Evolutionary conservation across 2,113 vertebrate genomes (phyloP), one percentile per base, ranked within the genome.

Genomic region (rabbit (Oryctolagus cuniculus)): DNA sequence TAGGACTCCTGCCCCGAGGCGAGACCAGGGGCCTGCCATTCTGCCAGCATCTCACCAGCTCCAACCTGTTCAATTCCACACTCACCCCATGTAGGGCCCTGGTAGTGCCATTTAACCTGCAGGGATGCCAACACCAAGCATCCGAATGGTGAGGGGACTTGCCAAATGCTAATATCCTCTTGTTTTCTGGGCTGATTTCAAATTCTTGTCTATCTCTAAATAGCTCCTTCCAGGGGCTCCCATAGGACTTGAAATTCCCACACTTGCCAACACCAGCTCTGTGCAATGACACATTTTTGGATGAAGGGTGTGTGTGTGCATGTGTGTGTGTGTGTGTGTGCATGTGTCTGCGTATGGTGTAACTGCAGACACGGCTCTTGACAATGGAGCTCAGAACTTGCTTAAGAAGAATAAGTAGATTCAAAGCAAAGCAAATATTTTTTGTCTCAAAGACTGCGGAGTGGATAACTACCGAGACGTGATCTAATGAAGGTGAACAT

Each of bases 151-250:
- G 34, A 64, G 24, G 16, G 34, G 53, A 53, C 25, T n/a, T 86
- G n/a, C 63, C 90, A 91, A 93, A 93, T 15, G 73, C 53, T 72
- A 34, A 82, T 73, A 10, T 22, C 72, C 13, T 17, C 6, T 55
- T 31, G 29, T 25, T 29, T 31, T 82, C 31, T 36, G 31, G 67
- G 87, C 74, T 96, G 83, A 87, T 94, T 88, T 96, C 90, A 82
- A 90, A 87, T 17, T 81, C 67, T 77, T 88, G 21, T 78, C 38
- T 95, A 72, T 29, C 58, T 93, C 77, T 64, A 88, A 79, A 88
- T 83, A 74, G 64, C 73, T 90, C 90, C 31, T 79, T 84, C 53
- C 24, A 85, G 78, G 73, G 10, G 5, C 22, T 94, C 81, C 90
- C 73, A 19, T 21, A 81, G 73, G 49, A 83, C 53, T 81, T 78